phyloP scores from a whole-genome alignment of 2,113 vertebrate species.

The Pogonocichla stellata region DNA sequence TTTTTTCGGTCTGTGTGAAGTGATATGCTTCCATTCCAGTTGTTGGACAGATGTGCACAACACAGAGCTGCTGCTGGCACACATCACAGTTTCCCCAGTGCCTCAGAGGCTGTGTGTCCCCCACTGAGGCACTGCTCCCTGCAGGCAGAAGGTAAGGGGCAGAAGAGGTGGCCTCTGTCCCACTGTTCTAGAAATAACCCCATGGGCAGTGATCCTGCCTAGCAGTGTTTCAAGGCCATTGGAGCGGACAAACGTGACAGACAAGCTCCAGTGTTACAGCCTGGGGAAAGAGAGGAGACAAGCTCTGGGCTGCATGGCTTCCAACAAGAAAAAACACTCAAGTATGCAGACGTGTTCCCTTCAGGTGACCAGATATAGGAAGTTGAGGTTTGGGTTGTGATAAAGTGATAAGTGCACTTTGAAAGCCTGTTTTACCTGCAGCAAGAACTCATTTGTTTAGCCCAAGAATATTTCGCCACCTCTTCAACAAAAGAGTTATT shows the following conservation, averaged over 20 bases:
- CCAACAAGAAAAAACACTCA: not conserved
- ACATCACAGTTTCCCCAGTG: not conserved
- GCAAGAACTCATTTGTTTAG: not conserved
- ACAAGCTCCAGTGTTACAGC: not conserved
- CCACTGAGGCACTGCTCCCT: accelerated
- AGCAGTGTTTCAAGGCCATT: not conserved
- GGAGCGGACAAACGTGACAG: not conserved
- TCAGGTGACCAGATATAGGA: not conserved
- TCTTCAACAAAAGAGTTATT: not conserved
- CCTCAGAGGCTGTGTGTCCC: accelerated
- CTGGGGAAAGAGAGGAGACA: not conserved
- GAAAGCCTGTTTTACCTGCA: not conserved
- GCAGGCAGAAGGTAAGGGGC: accelerated
- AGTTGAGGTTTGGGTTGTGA: not conserved
- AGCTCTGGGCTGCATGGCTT: not conserved
- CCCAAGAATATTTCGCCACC: not conserved
- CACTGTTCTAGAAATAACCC: not conserved
- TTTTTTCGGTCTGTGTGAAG: not conserved
- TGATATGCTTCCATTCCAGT: not conserved
- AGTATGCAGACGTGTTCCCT: not conserved
- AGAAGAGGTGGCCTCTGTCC: not conserved
- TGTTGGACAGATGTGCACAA: accelerated
- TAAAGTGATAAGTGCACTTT: not conserved
- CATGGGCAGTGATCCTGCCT: not conserved
- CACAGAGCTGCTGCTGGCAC: not conserved